Evolutionary conservation across 2,888 invertebrate species (phyloP), one percentile per base, ranked within the genome.

Genomic region (Pristionchus entomophagus): DNA sequence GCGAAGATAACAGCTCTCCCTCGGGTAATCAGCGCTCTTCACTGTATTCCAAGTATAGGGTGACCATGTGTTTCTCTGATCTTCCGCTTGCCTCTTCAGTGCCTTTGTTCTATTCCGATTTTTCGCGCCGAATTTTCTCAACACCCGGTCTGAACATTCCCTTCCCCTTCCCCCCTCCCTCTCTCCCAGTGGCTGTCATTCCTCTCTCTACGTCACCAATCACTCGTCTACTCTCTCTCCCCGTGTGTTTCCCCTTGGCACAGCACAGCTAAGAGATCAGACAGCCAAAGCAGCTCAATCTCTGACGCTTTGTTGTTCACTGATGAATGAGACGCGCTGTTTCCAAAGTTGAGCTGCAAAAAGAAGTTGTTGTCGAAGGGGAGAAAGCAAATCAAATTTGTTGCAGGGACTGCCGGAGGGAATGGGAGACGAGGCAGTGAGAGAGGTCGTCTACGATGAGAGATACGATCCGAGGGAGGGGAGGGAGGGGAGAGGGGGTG

Each of bases 361-460:
- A 45, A 45, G 8, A 6, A 10, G 45, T 45, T 45, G 45, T 45
- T 45, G 17, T 5, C 22, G 19, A 56, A 56, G 19, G 19, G n/a
- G 14, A 56, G 56, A 56, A 56, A 56, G 5, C 10, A 17, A 56
- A n/a, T n/a, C n/a, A 56, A 56, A 56, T 22, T 56, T 5, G 19
- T 56, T 22, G 10, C 26, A 35, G 29, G n/a, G n/a, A n/a, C n/a
- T n/a, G n/a, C n/a, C n/a, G n/a, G 73, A 22, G 19, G 73, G 38
- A 17, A 80, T 80, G 78, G 69, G 35, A 32, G 78, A 80, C 78
- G 82, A 82, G 3, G 59, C 41, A 38, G 59, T 82, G n/a, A 22
- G 59, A 29, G 82, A 82, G 59, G 56, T 82, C 29, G 59, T 26
- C 14, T 82, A 51, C 41, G 59, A 82, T 3, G 38, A 12, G 82